Percentiles rank a stretch among this genome's conserved stretches.
These are phyloP conservation scores for Tortricodes alternella DNA, from an alignment of 2,888 invertebrate genomes.

Conservation along the genomic window DNA sequence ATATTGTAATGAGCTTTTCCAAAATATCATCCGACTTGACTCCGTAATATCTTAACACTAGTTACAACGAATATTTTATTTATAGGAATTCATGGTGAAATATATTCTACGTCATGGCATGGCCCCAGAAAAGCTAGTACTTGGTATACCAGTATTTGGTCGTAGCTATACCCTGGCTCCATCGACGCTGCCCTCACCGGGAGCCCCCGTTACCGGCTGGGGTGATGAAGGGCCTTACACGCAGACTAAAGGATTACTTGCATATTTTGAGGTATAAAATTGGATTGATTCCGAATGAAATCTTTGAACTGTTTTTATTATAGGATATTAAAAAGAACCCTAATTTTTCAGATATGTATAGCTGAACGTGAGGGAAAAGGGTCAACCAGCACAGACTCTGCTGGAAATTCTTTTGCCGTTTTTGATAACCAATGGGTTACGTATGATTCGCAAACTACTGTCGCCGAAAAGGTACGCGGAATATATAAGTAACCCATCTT, in stretches of 20 bases:
- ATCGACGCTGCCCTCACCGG: conserved; percentile 76
- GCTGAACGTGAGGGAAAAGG: conserved; percentile 82
- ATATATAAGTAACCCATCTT: not conserved
- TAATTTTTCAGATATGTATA: conserved; percentile 81
- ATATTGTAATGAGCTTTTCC: conserved; percentile 55
- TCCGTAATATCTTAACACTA: not conserved
- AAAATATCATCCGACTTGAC: not conserved
- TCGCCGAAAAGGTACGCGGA: conserved; percentile 83
- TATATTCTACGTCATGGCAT: conserved; percentile 86
- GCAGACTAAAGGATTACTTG: conserved; percentile 85
- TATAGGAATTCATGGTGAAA: conserved; percentile 86
- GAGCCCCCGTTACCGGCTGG: conserved; percentile 83
- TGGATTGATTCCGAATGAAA: not conserved
- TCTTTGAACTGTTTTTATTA: not conserved
- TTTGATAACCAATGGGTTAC: conserved; percentile 91
- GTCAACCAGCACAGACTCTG: conserved; percentile 78
- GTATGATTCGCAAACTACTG: conserved; percentile 87
- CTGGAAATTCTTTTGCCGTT: conserved; percentile 86
- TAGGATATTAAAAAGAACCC: not conserved
- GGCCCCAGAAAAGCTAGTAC: conserved; percentile 85
- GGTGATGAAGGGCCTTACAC: conserved; percentile 87
- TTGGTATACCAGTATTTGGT: conserved; percentile 89
- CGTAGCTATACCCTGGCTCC: conserved; percentile 86
- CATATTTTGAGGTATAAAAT: conserved; percentile 86
- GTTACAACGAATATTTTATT: conserved; percentile 6